phyloP scores from a whole-genome alignment of 2,888 invertebrate genomes.

The Yponomeuta malinellus region DNA sequence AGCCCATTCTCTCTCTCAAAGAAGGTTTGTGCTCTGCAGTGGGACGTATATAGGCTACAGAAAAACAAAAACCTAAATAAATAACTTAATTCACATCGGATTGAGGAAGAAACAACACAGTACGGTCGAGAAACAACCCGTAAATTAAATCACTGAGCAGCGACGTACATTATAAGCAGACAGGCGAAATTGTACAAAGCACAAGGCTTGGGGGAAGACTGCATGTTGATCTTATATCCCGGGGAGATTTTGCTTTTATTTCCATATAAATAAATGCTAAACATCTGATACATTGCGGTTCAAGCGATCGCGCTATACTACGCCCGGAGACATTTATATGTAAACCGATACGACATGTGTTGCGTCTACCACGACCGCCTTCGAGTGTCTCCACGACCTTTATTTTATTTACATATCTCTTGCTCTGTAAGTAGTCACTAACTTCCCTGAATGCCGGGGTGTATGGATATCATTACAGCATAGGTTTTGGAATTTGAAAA shows the following conservation, averaged over 20 bases:
- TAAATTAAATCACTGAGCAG: neutral
- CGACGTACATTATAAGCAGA: neutral
- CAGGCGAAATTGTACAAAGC: neutral
- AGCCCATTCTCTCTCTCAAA: too few relatives aligned
- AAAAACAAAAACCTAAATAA: too few relatives aligned
- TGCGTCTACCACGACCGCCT: slow-evolving; percentile 4
- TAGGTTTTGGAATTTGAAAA: too few relatives aligned
- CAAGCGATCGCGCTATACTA: slow-evolving; percentile 33
- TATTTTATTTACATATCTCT: neutral
- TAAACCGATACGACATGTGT: slow-evolving; percentile 49
- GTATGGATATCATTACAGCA: too few relatives aligned
- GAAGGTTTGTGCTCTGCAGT: too few relatives aligned
- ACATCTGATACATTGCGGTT: slow-evolving; percentile 53
- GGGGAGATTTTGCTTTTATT: slow-evolving; percentile 37
- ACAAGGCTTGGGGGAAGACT: slow-evolving; percentile 24
- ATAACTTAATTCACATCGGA: neutral
- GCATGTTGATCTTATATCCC: slow-evolving; percentile 18
- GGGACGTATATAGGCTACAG: too few relatives aligned
- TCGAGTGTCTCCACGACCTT: neutral
- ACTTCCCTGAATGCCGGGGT: too few relatives aligned
- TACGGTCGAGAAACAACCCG: neutral
- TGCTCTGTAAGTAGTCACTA: too few relatives aligned
- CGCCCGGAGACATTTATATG: slow-evolving; percentile 49
- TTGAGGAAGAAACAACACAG: neutral
- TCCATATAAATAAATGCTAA: slow-evolving; percentile 56